Evolutionary conservation across 1,140 invertebrate genomes (phyloP), one percentile per base, ranked within the genome.

Genomic region (Diploscapter pachys): DNA sequence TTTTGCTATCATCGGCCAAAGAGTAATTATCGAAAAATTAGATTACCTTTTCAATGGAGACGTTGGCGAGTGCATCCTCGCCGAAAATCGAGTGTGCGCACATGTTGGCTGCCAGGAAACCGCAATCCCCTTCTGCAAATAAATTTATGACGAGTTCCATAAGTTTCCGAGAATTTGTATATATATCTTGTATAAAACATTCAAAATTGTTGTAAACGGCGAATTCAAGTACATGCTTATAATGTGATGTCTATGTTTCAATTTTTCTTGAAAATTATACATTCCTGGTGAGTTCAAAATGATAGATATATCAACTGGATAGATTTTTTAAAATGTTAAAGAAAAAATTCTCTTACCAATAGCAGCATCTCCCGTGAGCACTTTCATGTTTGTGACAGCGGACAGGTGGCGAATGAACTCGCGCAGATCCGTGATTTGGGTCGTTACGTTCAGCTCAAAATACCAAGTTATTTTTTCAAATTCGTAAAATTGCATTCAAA

Each of bases 41-140:
- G 49, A 54, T 49, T 0, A 69, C 78, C 82, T 96, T 96, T 87
- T 99, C 97, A 81, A 99, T 94, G 83, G 94, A 96, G 78, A 99
- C 90, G 90, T 99, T 99, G 64, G 96, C 96, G 73, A 99, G 87
- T 3, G 96, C 96, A 87, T 99, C 95, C 88, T 99, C 96, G 3
- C 97, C 97, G 88, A 99, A 99, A 84, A 99, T 98, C 3, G 95
- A 98, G 67, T 94, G 92, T 56, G 96, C 96, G 88, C 98, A 99
- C 89, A 99, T 91, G 85, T 99, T 99, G 55, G 96, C 97, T 56
- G 96, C 96, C 93, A 99, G 94, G 87, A 99, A 99, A 11, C 95
- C 95, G 87, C 96, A 99, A 82, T 98, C 93, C 0, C 96, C 96
- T 50, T 83, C 82, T 85, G 53, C 59, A 81, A 73, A 71, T 61